Percentiles rank a stretch among this genome's conserved stretches.
phyloP scores from a whole-genome alignment of 2,888 invertebrate genomes.

The Acronicta psi region DNA sequence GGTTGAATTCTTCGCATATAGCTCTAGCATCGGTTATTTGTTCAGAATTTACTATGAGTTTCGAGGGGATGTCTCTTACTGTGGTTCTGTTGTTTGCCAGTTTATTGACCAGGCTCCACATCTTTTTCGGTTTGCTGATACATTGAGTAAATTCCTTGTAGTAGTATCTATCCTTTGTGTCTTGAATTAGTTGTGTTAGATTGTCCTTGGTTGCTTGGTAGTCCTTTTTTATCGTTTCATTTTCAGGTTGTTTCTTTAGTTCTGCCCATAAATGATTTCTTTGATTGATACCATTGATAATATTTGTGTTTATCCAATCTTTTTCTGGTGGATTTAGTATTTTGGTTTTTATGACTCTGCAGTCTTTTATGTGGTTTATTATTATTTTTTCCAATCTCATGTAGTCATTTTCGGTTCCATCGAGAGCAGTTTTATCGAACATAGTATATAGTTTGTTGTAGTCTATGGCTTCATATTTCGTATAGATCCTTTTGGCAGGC shows the following conservation, averaged over 20 bases:
- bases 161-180: background rate
- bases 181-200: background rate
- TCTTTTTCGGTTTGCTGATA: background rate
- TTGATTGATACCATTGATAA: background rate
- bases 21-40: background rate
- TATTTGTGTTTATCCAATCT: too few relatives aligned
- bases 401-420: too few relatives aligned
- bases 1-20: background rate
- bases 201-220: background rate
- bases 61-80: background rate
- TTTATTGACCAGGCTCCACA: slow-evolving; percentile 2
- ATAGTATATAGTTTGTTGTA: too few relatives aligned
- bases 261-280: background rate
- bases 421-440: too few relatives aligned
- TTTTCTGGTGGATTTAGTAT: too few relatives aligned
- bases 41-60: slow-evolving; percentile 1
- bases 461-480: too few relatives aligned
- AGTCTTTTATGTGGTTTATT: too few relatives aligned
- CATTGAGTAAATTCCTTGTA: background rate
- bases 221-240: too few relatives aligned
- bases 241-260: background rate
- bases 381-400: too few relatives aligned
- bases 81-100: slow-evolving; percentile 2
- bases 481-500: too few relatives aligned
- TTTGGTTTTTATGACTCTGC: too few relatives aligned